A percentile compares a stretch with the other conserved stretches of the same genome.
Conservation (phyloP, 2,113 vertebrate species). For the Craseonycteris thonglongyai region DNA sequence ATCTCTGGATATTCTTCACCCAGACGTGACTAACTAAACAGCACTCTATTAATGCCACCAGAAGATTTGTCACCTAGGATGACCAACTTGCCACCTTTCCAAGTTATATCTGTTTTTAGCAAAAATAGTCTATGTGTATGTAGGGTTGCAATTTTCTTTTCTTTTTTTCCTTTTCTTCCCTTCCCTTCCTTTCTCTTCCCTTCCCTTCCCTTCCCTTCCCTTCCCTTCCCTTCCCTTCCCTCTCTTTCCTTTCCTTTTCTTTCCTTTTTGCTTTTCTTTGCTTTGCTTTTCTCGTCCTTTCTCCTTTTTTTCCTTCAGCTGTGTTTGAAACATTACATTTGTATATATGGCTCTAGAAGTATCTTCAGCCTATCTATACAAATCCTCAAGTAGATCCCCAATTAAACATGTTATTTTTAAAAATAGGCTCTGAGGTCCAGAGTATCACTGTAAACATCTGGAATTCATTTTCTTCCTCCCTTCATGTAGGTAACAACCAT, state of each 20-base stretch:
- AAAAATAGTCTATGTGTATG: neutral
- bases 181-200: too few species aligned
- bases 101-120: neutral
- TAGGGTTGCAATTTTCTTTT: neutral
- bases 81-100: neutral
- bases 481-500: neutral
- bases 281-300: too few species aligned
- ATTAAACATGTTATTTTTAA: neutral
- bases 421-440: neutral
- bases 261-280: too few species aligned
- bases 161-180: neutral
- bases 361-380: neutral
- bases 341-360: neutral
- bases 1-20: neutral
- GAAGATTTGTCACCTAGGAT: neutral
- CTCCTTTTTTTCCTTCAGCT: neutral
- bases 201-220: neutral
- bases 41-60: neutral
- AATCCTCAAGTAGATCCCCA: neutral
- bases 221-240: too few species aligned
- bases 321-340: neutral
- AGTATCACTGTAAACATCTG: neutral
- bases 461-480: neutral
- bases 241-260: too few species aligned
- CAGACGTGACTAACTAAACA: slow-evolving; percentile 25